Evolutionary conservation across 2,113 vertebrate species (phyloP).

Genomic region (Phrynocephalus versicolor): DNA sequence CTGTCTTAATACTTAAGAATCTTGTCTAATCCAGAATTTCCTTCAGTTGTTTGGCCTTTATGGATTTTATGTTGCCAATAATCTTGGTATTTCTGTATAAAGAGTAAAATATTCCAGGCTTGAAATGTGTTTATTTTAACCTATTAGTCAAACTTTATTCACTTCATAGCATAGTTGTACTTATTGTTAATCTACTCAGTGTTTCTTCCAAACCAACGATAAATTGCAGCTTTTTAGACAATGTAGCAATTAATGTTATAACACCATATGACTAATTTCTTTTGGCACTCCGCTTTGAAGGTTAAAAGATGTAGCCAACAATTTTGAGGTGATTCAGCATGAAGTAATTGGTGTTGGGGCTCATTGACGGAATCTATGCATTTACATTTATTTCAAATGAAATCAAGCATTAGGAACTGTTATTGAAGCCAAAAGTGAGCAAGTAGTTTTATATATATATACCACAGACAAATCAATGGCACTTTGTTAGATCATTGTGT

Average conservation of each 20-base stretch:
- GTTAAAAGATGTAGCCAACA: not conserved
- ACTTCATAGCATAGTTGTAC: conserved; percentile 27
- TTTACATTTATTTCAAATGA: not conserved
- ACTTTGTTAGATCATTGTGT: not conserved
- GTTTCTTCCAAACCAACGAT: conserved; percentile 38
- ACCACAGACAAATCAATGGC: not conserved
- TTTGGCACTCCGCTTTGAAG: conserved; percentile 1
- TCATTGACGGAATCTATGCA: not conserved
- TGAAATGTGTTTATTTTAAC: conserved; percentile 31
- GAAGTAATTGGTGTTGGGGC: not conserved
- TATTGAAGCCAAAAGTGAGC: not conserved
- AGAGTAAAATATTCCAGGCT: conserved; percentile 2
- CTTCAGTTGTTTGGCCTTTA: not conserved
- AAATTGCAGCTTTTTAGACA: conserved; percentile 32
- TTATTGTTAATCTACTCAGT: not conserved
- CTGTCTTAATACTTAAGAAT: not conserved
- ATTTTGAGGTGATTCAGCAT: conserved; percentile 18
- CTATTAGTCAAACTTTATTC: conserved; percentile 26
- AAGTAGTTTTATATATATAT: not conserved
- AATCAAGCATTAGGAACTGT: too few species aligned
- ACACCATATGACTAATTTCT: conserved; percentile 1
- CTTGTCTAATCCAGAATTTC: not conserved
- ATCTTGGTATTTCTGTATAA: conserved; percentile 26
- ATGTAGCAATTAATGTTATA: conserved; percentile 32
- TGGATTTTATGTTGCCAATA: not conserved